phyloP scores from a whole-genome alignment of 2,113 vertebrate genomes.

The Dascyllus trimaculatus region DNA sequence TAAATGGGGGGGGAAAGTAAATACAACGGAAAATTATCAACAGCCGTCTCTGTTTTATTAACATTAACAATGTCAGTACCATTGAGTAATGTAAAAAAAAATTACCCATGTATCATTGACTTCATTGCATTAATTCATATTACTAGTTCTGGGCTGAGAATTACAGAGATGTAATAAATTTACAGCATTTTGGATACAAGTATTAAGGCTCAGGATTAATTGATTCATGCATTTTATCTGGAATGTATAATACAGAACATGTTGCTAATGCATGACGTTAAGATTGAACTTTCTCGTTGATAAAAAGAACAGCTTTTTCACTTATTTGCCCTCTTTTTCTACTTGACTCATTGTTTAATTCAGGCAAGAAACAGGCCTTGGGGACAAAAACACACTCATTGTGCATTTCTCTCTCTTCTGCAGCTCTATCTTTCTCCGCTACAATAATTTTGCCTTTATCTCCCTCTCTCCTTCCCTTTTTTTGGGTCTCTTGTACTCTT shows the following conservation, averaged over 20 bases:
- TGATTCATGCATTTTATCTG: not conserved
- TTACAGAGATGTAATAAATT: not conserved
- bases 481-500: conserved; percentile 26
- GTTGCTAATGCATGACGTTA: not conserved
- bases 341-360: not conserved
- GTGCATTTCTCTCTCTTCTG: not conserved
- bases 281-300: not conserved
- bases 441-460: not conserved
- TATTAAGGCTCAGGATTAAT: not conserved
- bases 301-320: not conserved
- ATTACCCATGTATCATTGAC: not conserved
- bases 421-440: not conserved
- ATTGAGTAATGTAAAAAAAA: not conserved
- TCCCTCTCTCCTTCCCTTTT: not conserved
- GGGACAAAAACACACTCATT: not conserved
- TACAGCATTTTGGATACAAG: not conserved
- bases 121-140: not conserved
- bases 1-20: not conserved
- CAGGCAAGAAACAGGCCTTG: not conserved
- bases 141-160: not conserved
- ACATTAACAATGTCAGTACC: not conserved
- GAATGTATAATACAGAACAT: not conserved
- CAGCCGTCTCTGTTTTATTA: not conserved
- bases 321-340: not conserved
- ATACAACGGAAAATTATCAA: not conserved